Percentiles rank a stretch among this genome's conserved stretches.
phyloP scores from a whole-genome alignment of 2,113 vertebrate genomes.

The Tragelaphus buxtoni region DNA sequence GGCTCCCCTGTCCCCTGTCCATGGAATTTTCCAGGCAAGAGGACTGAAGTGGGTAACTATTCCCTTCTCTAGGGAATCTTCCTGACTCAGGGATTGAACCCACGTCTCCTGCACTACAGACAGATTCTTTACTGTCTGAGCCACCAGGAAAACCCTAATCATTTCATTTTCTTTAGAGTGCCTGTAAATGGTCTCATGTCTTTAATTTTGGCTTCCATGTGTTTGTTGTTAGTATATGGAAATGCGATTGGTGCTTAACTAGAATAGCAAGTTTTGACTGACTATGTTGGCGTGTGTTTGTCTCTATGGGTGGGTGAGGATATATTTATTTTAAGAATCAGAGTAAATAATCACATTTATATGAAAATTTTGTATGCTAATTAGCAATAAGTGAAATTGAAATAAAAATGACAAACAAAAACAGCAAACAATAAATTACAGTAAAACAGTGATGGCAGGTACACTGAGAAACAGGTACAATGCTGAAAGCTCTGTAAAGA shows the following conservation, averaged over 20 bases:
- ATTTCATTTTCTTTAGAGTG: background rate
- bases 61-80: background rate
- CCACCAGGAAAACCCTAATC: background rate
- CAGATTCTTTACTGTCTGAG: background rate
- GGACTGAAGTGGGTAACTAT: background rate
- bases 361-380: background rate
- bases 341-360: background rate
- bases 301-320: background rate
- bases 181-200: background rate
- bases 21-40: background rate
- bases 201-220: background rate
- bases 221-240: background rate
- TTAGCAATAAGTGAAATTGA: background rate
- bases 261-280: background rate
- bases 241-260: background rate
- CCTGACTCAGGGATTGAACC: background rate
- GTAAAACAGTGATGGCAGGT: background rate
- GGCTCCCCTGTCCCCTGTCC: background rate
- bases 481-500: background rate
- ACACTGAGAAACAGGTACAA: background rate
- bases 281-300: background rate
- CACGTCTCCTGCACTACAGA: background rate
- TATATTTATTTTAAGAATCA: background rate
- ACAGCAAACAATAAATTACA: background rate
- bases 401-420: background rate